These are phyloP conservation scores for Sisor rabdophorus DNA, from an alignment of 2,113 vertebrate genomes.

Conservation along the genomic window DNA sequence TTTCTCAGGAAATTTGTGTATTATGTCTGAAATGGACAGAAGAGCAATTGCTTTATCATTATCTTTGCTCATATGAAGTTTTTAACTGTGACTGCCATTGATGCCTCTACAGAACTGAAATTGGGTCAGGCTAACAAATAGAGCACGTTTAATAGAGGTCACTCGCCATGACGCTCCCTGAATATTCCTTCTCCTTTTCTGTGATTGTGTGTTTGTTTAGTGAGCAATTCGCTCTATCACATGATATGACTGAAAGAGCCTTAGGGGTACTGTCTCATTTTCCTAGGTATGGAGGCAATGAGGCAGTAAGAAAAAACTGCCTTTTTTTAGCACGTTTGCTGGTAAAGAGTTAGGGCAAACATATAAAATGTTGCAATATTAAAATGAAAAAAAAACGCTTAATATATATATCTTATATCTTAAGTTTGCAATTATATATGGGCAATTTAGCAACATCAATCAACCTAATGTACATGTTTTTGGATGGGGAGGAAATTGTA, in stretches of 20 bases:
- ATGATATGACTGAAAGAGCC: constrained; percentile 32
- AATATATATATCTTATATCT: too few species aligned
- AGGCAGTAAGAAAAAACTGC: constrained; percentile 14
- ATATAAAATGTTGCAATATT: background rate
- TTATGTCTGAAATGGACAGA: background rate
- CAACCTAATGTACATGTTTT: too few species aligned
- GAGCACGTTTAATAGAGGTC: constrained; percentile 47
- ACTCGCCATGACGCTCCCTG: constrained; percentile 48
- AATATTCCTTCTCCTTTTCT: constrained; percentile 45
- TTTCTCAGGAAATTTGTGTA: background rate
- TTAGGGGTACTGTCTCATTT: constrained; percentile 16
- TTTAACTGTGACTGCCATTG: constrained; percentile 50
- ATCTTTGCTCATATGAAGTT: constrained; percentile 26
- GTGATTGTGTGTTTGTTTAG: constrained; percentile 3
- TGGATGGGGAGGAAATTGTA: too few species aligned
- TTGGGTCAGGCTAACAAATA: constrained; percentile 63
- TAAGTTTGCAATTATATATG: too few species aligned
- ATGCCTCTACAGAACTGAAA: constrained; percentile 47
- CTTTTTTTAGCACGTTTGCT: constrained; percentile 18
- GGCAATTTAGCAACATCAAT: too few species aligned
- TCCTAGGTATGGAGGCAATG: background rate
- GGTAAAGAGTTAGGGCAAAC: background rate
- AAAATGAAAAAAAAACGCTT: too few species aligned
- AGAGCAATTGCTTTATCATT: constrained; percentile 47
- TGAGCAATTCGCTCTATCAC: constrained; percentile 29